A percentile compares a stretch with the other conserved stretches of the same genome.
phyloP scores from a whole-genome alignment of 2,113 vertebrate species.

The Camelus bactrianus region DNA sequence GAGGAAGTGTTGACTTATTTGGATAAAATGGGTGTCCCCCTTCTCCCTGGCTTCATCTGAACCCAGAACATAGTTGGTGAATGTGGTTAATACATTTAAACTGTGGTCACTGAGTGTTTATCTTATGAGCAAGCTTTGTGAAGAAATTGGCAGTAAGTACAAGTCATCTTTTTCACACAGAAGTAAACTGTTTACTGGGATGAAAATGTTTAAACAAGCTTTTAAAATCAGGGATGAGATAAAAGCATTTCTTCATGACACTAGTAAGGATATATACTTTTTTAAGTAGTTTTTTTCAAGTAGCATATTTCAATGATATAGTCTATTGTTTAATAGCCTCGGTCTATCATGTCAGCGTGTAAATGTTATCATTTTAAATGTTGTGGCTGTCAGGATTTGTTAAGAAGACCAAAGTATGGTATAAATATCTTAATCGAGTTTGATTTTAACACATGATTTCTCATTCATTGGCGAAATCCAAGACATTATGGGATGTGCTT shows the following conservation, averaged over 20 bases:
- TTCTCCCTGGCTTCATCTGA: background rate
- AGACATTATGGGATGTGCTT: background rate
- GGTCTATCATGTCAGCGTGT: background rate
- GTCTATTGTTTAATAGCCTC: background rate
- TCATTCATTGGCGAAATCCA: background rate
- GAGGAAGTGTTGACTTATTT: background rate
- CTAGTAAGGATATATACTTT: background rate
- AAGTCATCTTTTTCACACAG: background rate
- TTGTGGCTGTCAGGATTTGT: background rate
- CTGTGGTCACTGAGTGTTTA: background rate
- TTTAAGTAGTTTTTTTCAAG: background rate
- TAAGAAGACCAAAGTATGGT: background rate
- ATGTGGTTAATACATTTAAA: background rate
- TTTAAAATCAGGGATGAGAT: constrained; percentile 13
- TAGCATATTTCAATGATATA: background rate
- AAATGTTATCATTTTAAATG: constrained; percentile 25
- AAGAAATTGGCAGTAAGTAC: background rate
- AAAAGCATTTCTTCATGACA: constrained; percentile 21
- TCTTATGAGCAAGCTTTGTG: background rate
- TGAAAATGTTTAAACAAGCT: constrained; percentile 3
- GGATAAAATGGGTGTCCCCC: background rate
- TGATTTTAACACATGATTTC: constrained; percentile 5
- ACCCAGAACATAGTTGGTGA: background rate
- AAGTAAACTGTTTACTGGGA: constrained; percentile 24
- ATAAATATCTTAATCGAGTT: constrained; percentile 16